Evolutionary conservation across 2,113 vertebrate genomes (phyloP).

Genomic region (Actenoides hombroni): DNA sequence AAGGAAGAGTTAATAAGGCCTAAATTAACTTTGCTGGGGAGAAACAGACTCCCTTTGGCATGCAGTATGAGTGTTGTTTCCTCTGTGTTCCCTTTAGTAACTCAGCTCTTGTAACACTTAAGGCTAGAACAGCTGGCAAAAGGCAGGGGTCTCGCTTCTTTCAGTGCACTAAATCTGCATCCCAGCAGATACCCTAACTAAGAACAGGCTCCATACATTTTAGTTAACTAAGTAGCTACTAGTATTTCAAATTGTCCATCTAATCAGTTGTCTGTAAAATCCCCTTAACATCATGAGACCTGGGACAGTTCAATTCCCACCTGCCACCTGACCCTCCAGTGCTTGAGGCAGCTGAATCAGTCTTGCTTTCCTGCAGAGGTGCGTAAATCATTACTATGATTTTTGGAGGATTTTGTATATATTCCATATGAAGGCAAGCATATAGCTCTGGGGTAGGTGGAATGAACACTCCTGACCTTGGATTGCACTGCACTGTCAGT

Average conservation of each 20-base stretch:
- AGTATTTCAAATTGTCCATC: background rate
- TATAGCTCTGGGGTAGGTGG: background rate
- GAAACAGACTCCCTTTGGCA: background rate
- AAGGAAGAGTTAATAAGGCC: background rate
- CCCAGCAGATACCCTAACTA: background rate
- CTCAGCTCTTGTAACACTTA: background rate
- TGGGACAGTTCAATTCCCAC: background rate
- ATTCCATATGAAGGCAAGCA: background rate
- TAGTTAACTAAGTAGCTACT: background rate
- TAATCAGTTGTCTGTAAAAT: background rate
- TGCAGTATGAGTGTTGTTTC: background rate
- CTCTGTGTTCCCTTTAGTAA: background rate
- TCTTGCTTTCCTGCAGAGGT: background rate
- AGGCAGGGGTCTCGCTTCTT: background rate
- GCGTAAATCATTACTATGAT: background rate
- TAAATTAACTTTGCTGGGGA: background rate
- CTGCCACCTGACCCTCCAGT: background rate
- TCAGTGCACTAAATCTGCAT: background rate
- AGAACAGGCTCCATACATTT: background rate
- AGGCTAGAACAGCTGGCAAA: background rate
- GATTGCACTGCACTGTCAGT: accelerated
- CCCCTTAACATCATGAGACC: background rate
- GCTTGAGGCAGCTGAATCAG: background rate
- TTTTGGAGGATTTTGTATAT: background rate
- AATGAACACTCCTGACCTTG: background rate